Conservation (phyloP, 2,888 invertebrate genomes). For the Oeneis ivallda region DNA sequence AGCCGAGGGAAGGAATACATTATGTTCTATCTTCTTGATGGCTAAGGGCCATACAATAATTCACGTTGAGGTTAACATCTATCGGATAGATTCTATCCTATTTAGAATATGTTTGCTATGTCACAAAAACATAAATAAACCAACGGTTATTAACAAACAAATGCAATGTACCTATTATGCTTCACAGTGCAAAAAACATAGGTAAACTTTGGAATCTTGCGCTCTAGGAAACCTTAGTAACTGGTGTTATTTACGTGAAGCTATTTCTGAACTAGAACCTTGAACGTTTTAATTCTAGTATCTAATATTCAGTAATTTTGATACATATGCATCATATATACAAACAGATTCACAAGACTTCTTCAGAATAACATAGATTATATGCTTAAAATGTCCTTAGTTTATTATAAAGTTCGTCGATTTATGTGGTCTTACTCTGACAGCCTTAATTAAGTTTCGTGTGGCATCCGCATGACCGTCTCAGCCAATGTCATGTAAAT, state of each 20-base stretch:
- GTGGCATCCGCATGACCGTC: background rate
- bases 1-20: background rate
- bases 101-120: no score
- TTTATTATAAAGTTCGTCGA: background rate
- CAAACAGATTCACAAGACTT: background rate
- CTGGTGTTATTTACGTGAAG: constrained; percentile 27
- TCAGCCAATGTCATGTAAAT: background rate
- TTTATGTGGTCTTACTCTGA: no score
- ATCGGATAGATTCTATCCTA: no score
- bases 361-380: background rate
- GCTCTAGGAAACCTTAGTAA: constrained; percentile 35
- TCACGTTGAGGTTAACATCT: background rate
- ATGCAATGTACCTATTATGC: no score
- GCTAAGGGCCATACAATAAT: background rate
- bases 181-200: background rate
- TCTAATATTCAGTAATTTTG: constrained; percentile 18
- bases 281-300: constrained; percentile 31
- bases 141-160: background rate
- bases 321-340: constrained; percentile 10
- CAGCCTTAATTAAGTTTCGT: no score
- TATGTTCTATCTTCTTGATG: background rate
- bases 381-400: background rate
- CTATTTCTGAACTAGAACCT: constrained; percentile 35
- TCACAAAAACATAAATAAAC: background rate
- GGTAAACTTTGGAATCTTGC: constrained; percentile 30